Conservation (phyloP, 37 sponge, comb jelly and placozoan genomes). For the Spongilla lacustris region DNA sequence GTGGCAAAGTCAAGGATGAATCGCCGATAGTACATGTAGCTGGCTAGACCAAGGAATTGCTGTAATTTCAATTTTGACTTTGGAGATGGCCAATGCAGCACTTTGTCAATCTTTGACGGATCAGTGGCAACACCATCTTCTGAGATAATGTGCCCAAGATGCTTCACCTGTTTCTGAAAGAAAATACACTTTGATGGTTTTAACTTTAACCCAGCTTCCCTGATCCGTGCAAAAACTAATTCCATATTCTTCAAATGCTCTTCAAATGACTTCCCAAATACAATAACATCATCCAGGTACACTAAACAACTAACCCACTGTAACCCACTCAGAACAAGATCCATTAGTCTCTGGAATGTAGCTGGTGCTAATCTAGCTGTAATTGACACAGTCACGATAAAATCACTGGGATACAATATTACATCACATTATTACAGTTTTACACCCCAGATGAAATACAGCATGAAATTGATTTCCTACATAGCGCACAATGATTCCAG, state of each 20-base stretch:
- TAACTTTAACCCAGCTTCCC: slow-evolving; percentile 34
- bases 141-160: slow-evolving; percentile 17
- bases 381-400: too few relatives aligned
- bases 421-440: too few relatives aligned
- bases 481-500: too few relatives aligned
- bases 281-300: slow-evolving; percentile 46
- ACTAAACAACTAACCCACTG: slow-evolving; percentile 39
- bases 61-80: slow-evolving; percentile 13
- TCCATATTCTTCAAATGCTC: slow-evolving; percentile 23
- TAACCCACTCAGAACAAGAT: slow-evolving; percentile 22
- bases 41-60: slow-evolving; percentile 19
- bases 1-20: slow-evolving; percentile 13
- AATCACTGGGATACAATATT: too few relatives aligned
- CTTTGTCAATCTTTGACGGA: background rate
- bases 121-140: slow-evolving; percentile 6
- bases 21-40: slow-evolving; percentile 11
- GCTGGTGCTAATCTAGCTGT: too few relatives aligned
- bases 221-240: slow-evolving; percentile 19
- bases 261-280: slow-evolving; percentile 24
- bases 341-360: slow-evolving; percentile 50
- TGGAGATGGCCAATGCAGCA: slow-evolving; percentile 23
- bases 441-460: too few relatives aligned
- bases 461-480: too few relatives aligned
- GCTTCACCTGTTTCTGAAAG: slow-evolving; percentile 17
- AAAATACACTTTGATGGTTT: slow-evolving; percentile 12